A percentile compares a stretch with the other conserved stretches of the same genome.
phyloP scores from a whole-genome alignment of 2,113 vertebrate species.

The Cryptoleucopteryx plumbea region DNA sequence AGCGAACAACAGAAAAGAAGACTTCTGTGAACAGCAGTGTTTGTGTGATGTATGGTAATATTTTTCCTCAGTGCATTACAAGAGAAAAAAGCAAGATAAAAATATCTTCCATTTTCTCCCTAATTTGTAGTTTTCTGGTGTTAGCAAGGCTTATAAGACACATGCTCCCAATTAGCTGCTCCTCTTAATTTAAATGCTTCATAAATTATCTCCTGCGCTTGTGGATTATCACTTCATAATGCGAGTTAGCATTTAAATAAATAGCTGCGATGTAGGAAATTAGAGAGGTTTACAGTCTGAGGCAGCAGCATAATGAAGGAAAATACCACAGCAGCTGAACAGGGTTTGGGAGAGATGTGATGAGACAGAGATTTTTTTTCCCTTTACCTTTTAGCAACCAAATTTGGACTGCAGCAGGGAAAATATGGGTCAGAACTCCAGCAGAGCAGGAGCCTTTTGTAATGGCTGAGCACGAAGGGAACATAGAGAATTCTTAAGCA shows the following conservation, averaged over 20 bases:
- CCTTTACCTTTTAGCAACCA: constrained; percentile 37
- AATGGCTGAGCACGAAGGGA: neutral
- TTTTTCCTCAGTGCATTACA: constrained; percentile 48
- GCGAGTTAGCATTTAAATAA: constrained; percentile 97
- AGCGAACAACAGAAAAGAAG: neutral
- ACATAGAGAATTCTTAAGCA: neutral
- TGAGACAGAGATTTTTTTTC: neutral
- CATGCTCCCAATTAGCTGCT: constrained; percentile 99
- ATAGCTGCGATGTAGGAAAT: constrained; percentile 88
- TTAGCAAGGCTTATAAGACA: constrained; percentile 92
- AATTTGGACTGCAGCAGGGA: constrained; percentile 32
- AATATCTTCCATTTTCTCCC: constrained; percentile 67
- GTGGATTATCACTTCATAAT: constrained; percentile 98
- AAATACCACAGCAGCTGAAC: constrained; percentile 73
- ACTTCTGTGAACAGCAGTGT: constrained; percentile 20
- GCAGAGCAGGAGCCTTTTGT: constrained; percentile 41
- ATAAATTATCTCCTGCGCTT: constrained; percentile 96
- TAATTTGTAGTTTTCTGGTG: constrained; percentile 87
- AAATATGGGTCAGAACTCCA: constrained; percentile 62
- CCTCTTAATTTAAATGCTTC: constrained; percentile 99
- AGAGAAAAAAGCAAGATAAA: constrained; percentile 61
- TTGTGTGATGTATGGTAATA: constrained; percentile 2
- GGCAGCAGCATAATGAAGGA: constrained; percentile 76
- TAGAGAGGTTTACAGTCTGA: constrained; percentile 82
- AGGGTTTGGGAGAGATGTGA: neutral